phyloP scores from a whole-genome alignment of 2,797 vertebrate species.

The Ciconia nigra region DNA sequence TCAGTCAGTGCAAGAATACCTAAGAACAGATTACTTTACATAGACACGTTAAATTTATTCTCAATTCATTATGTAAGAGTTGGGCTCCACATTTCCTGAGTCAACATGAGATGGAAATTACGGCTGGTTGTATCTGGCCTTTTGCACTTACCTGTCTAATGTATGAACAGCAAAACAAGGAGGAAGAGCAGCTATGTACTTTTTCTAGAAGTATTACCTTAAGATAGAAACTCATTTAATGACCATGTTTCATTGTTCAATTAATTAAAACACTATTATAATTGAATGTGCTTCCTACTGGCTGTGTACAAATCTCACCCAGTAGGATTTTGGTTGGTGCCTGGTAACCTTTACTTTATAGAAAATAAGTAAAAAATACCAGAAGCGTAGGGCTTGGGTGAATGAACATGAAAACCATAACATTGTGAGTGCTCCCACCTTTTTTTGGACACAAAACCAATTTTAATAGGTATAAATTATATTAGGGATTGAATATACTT shows the following conservation, averaged over 20 bases:
- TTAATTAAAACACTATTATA: background rate
- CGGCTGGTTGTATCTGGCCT: background rate
- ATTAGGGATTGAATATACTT: background rate
- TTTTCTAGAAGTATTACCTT: background rate
- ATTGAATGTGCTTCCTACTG: background rate
- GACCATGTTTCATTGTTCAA: background rate
- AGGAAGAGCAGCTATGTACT: background rate
- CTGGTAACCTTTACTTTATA: background rate
- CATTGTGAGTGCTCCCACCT: background rate
- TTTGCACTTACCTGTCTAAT: background rate
- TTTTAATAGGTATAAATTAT: background rate
- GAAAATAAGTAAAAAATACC: background rate
- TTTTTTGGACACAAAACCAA: background rate
- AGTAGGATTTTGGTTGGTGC: background rate
- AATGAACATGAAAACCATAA: rapidly evolving
- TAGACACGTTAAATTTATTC: background rate
- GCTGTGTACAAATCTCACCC: background rate
- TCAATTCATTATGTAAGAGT: background rate
- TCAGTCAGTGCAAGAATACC: background rate
- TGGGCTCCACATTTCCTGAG: background rate
- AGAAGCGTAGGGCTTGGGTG: background rate
- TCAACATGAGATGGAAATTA: background rate
- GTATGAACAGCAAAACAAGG: background rate
- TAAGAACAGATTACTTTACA: background rate
- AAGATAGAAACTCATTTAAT: background rate